phyloP scores from a whole-genome alignment of 2,888 invertebrate species.

The Tetragonula carbonaria region DNA sequence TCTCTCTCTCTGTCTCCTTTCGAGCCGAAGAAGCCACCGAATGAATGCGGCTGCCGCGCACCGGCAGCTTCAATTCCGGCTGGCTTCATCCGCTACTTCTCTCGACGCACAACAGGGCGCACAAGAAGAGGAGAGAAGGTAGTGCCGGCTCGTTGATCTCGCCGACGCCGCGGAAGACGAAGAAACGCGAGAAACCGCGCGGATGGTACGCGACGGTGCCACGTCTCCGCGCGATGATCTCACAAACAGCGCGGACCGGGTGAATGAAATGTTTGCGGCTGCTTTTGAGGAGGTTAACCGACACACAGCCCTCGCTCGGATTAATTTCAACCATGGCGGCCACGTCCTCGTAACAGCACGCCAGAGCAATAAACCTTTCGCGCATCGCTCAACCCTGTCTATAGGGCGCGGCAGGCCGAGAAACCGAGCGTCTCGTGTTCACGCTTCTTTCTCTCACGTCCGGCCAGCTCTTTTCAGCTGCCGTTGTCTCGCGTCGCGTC shows the following conservation, averaged over 20 bases:
- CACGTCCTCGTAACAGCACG: conserved; percentile 62
- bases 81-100: conserved; percentile 54
- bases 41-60: conserved; percentile 50
- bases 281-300: conserved; percentile 73
- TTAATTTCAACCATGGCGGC: conserved; percentile 76
- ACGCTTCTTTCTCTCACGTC: conserved; percentile 41
- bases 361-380: conserved; percentile 68
- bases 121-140: conserved; percentile 23
- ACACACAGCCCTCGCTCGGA: conserved; percentile 71
- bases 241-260: conserved; percentile 29
- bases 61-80: conserved; percentile 50
- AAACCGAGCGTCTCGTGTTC: conserved; percentile 50
- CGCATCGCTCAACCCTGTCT: conserved; percentile 65
- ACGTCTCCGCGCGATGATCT: conserved; percentile 50
- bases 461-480: conserved; percentile 44
- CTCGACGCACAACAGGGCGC: conserved; percentile 20
- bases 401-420: conserved; percentile 42
- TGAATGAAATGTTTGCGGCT: conserved; percentile 59
- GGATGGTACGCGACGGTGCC: conserved; percentile 7
- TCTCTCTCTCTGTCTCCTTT: conserved; percentile 65
- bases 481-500: conserved; percentile 56
- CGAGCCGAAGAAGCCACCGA: conserved; percentile 69
- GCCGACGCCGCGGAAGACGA: conserved; percentile 35
- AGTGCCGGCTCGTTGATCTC: conserved; percentile 61
- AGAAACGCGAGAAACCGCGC: conserved; percentile 44